Base-by-base conservation (phyloP, 2,888 invertebrate genomes). In the Eutolmus rufibarbis region DNA sequence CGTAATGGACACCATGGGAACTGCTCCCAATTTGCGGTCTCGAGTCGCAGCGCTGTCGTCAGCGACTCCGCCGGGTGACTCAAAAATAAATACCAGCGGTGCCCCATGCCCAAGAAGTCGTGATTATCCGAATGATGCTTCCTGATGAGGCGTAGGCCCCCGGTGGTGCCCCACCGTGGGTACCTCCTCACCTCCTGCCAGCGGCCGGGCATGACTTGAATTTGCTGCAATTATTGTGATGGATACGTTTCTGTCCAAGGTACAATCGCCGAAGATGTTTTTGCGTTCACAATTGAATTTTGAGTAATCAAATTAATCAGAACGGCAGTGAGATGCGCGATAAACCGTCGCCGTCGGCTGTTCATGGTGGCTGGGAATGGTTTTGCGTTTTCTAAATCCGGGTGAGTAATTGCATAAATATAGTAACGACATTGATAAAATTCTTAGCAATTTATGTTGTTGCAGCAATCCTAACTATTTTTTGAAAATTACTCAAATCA, bases 1-100 rank as follows among this genome's bases (percentile, higher is more conserved):
- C 51, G 79, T 84, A 84, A 84, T 66, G 46, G 12, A 84, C 82
- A 84, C 82, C 82, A 31, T 84, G 82, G 82, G 82, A 84, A 84
- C 37, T 37, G 37, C 19, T 66, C 23, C 56, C 34, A 81, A 56
- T 66, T 84, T 40, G 40, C 51, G 82, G 66, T 66, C 82, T 84
- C 66, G 57, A 84, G 66, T 37, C 40, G 66, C 23, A 37, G 1
- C 37, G 57, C 31, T 57, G 4, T 56, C n/a, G 43, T 9, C 46
- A 57, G 14, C 14, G 14, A 46, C 79, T 76, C 37, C 16, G 23
- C 79, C 8, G 19, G 37, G 40, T 84, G 82, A 84, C 66, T 84
- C 82, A 66, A 66, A 84, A 84, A 34, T 84, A 82, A 40, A 40
- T 46, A 3, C 23, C 40, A 40, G 28, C 40, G 66, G n/a, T 40